Base-by-base conservation (phyloP, 1,140 invertebrate genomes). In the Atta cephalotes region DNA sequence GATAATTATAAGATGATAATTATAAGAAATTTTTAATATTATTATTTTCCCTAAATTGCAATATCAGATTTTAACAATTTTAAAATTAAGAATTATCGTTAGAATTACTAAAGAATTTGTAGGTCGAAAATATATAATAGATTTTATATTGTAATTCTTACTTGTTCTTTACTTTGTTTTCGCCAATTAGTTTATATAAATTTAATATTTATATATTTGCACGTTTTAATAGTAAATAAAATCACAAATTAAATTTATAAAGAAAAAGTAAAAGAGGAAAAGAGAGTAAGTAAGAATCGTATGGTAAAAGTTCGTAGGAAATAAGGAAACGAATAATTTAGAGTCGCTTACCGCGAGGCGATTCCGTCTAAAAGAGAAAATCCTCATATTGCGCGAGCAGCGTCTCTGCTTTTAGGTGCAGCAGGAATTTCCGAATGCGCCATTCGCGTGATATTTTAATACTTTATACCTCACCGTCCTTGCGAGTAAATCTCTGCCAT, bases 361-460 rank as follows among this genome's bases (percentile, higher is more conserved):
- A 76, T 84, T 84, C 70, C 56, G 45, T 62, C 39, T 74, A 35
- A 76, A 84, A 14, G 80, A 71, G 35, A 31, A 76, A 58, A 76
- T 62, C 68, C 21, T 62, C 18, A 76, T 84, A 84, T 87, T 71
- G 49, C 74, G 49, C 63, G 70, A 87, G 58, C 51, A 81, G n/a
- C 76, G 39, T 88, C 62, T 62, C 79, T 62, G 63, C 62, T 62
- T 71, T 66, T 66, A 71, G 88, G 51, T 56, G 74, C 51, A 65
- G 53, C 72, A 78, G 58, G 89, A 90, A 90, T 88, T 74, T 79
- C 60, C 39, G 58, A 87, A 87, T 87, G 74, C 84, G 65, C 66
- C 68, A 68, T 87, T 82, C 80, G 62, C 79, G 89, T 81, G 87
- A 91, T 89, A 90, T 91, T 91, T 91, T 91, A 91, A 91, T 91